A percentile compares a stretch with the other conserved stretches of the same genome.
phyloP scores from a whole-genome alignment of 2,888 invertebrate genomes.

The Coleophora deauratella region DNA sequence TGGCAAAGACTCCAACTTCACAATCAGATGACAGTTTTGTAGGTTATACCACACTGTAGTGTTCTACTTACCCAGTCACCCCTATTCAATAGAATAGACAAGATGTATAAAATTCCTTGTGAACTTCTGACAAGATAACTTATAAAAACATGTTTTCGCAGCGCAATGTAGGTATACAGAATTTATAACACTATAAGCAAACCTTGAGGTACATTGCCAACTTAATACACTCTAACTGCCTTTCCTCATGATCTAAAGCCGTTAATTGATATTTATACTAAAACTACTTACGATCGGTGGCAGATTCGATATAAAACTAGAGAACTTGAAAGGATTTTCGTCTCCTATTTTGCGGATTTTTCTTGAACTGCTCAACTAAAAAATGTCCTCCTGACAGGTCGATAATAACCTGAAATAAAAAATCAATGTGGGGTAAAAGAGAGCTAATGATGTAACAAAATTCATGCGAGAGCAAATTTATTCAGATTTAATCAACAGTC shows the following conservation, averaged over 20 bases:
- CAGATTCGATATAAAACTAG: constrained; percentile 72
- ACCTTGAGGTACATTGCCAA: constrained; percentile 3
- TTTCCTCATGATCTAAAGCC: no score
- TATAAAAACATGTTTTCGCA: constrained; percentile 1
- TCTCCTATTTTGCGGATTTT: constrained; percentile 73
- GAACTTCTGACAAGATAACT: no score
- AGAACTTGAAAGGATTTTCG: constrained; percentile 70
- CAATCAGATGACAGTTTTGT: constrained; percentile 5
- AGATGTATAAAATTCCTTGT: background rate
- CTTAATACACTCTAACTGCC: background rate
- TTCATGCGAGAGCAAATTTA: no score
- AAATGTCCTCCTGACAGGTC: constrained; percentile 73
- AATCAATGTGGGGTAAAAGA: constrained; percentile 56
- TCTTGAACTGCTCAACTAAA: constrained; percentile 54
- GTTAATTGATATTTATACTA: background rate
- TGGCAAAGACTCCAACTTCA: no score
- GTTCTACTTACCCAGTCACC: background rate
- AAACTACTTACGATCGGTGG: constrained; percentile 64
- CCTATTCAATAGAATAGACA: background rate
- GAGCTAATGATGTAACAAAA: constrained; percentile 13
- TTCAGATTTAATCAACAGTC: no score
- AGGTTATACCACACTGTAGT: background rate
- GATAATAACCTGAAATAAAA: constrained; percentile 72
- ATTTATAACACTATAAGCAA: constrained; percentile 4
- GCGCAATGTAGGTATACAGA: background rate